Base-by-base conservation (phyloP, 1,140 invertebrate genomes). In the Pseudachorutes palmiensis region DNA sequence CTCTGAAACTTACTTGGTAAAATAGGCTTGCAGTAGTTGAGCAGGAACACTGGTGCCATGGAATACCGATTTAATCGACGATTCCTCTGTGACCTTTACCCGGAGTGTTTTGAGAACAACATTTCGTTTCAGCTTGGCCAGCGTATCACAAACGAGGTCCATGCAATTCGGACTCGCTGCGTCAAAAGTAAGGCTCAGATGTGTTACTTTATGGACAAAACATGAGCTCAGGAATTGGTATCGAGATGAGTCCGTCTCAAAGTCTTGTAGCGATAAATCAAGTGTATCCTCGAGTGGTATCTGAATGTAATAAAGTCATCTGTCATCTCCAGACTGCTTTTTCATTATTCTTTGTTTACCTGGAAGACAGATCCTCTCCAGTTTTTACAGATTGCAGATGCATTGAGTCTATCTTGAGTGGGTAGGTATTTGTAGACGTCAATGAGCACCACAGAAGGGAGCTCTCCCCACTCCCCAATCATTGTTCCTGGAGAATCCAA, bases 351-450 rank as follows among this genome's bases (percentile, higher is more conserved):
- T 26, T 5, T 48, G 36, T 58, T 66, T 31, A 68, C 65, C 67
- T 70, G 69, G 45, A 70, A 70, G 2, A 61, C 66, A 5, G 69
- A 31, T 31, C 33, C 58, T 70, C 69, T 61, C 69, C 69, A 70
- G 41, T 70, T 70, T 24, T 32, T 28, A 45, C 69, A 70, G 19
- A 55, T 33, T 22, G 49, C 9, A 22, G 69, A 67, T 9, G 69
- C 69, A 14, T 14, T 57, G 3, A 70, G 58, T 28, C 63, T n/a
- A 48, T 70, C 69, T 65, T 67, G 30, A 2, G n/a, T 26, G 9
- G 67, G 24, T 30, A 70, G 58, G 62, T 60, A 67, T 12, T 57
- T 33, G 48, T 68, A 70, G 31, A 70, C 67, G 24, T 70, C 45
- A 14, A 61, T 3, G 33, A 70, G 49, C 24, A 68, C 69, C 3